Percentiles rank a stretch among this genome's conserved stretches.
phyloP scores from a whole-genome alignment of 2,797 vertebrate species.

The Notoglanidium macrostoma region DNA sequence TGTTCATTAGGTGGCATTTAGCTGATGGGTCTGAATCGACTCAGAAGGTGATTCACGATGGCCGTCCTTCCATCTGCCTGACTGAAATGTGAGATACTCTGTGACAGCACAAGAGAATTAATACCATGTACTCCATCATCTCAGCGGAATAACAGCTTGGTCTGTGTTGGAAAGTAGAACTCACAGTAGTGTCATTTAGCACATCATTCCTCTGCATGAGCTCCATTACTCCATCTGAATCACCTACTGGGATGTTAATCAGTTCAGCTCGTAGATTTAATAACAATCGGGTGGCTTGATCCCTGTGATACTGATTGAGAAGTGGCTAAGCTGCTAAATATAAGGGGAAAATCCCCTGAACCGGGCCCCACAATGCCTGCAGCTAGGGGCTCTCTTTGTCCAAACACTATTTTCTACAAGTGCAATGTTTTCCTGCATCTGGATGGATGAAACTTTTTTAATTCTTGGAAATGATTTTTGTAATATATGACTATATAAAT shows the following conservation, averaged over 20 bases:
- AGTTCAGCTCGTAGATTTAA: slow-evolving; percentile 29
- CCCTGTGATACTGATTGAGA: slow-evolving; percentile 11
- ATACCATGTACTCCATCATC: slow-evolving; percentile 10
- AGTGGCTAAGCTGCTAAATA: slow-evolving; percentile 54
- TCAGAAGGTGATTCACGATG: slow-evolving; percentile 33
- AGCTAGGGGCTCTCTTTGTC: slow-evolving; percentile 52
- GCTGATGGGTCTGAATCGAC: slow-evolving; percentile 19
- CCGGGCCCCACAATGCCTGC: slow-evolving; percentile 62
- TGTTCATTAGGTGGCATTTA: slow-evolving; percentile 6
- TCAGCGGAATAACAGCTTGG: background rate
- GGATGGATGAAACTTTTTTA: background rate
- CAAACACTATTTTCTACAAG: slow-evolving; percentile 40
- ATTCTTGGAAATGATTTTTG: slow-evolving; percentile 1
- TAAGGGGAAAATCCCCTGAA: slow-evolving; percentile 60
- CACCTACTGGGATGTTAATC: slow-evolving; percentile 30
- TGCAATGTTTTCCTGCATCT: slow-evolving; percentile 35
- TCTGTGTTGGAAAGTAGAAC: slow-evolving; percentile 10
- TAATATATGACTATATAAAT: background rate
- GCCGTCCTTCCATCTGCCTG: slow-evolving; percentile 44
- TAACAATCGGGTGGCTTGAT: slow-evolving; percentile 28
- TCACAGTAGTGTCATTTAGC: slow-evolving; percentile 23
- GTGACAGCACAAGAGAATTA: slow-evolving; percentile 2
- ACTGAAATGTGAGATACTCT: background rate
- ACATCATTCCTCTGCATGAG: slow-evolving; percentile 10
- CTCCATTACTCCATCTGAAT: slow-evolving; percentile 32